Base-by-base conservation (phyloP, 1,140 invertebrate genomes). In the Gryon sp. region DNA sequence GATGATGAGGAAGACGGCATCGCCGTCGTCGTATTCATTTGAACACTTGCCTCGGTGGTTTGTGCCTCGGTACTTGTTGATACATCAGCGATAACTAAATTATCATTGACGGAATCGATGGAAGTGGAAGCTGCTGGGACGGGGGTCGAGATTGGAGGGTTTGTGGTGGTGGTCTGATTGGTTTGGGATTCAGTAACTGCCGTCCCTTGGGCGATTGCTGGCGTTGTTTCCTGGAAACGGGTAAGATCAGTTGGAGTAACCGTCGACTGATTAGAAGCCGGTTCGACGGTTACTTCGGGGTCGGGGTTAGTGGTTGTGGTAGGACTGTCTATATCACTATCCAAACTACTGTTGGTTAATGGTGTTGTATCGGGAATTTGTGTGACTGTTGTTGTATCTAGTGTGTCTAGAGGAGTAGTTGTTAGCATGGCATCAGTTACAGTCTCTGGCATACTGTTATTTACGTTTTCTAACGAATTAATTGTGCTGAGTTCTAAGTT, bases 191-290 rank as follows among this genome's bases (percentile, higher is more conserved):
- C 82, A 32, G 72, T 79, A 83, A 80, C 80, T 83, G 83, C 86
- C 85, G 86, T 89, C 86, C 79, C 73, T 89, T 89, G 87, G 84
- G 86, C 84, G 77, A 81, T 88, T 88, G 83, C 57, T 80, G 82
- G 69, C 50, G 82, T 85, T 62, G 81, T 76, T 78, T 85, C 86
- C 88, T 89, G 87, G 76, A 89, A 89, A 89, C 32, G 83, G 81
- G 79, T 80, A 88, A 88, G 69, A 77, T 83, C 24, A 86, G 72
- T 86, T 87, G 87, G 82, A 81, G 22, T 82, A 62, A 82, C 74
- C 41, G 74, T 62, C 48, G 52, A 50, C 14, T 52, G 78, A 48
- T 8, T 68, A 40, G 48, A 48, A 60, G 57, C 76, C 57, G 18
- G 16, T 38, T 26, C 41, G 63, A 68, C 38, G 52, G 19, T 19